Base-by-base conservation (phyloP, 2,113 vertebrate genomes). In the Stegastes partitus region DNA sequence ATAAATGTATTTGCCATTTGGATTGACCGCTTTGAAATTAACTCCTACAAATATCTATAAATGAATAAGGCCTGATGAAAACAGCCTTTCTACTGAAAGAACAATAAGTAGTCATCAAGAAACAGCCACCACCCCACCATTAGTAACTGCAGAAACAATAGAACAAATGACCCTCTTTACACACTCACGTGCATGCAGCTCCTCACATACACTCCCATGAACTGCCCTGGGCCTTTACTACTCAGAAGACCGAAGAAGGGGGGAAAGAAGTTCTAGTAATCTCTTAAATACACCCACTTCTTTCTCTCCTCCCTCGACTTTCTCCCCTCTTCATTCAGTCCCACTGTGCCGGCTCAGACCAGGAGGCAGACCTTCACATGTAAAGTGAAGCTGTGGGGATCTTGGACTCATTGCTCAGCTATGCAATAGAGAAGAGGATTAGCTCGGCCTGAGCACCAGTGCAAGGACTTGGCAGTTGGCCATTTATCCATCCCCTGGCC, bases 371-470 rank as follows among this genome's bases (percentile, higher is more conserved):
- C 69, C 67, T 55, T 82, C 76, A 68, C 83, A 72, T 77, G 70
- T 70, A 16, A 59, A 79, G 64, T 77, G 57, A 76, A 78, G 75
- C 82, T 37, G 47, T 21, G 45, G 70, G 85, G 81, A 18, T 19
- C 45, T 54, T 69, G 67, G 78, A 82, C 69, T 78, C 45, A 53
- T 80, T 79, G 82, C 82, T 91, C 92, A 89, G 83, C 86, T 90
- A 93, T 94, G 92, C 91, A 87, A 65, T 92, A 91, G 77, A 80
- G 66, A 74, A 74, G 61, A 85, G 87, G 83, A 89, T 89, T 88
- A 89, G 28, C 69, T 49, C 56, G 37, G 66, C 74, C 78, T 62
- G 68, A 88, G 88, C 79, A 25, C 70, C 73, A 34, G 45, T 63
- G 79, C 65, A 54, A 31, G 64, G 56, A 85, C 19, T 66, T 67